Evolutionary conservation across 2,113 vertebrate genomes (phyloP).

Genomic region (Strigops habroptila): DNA sequence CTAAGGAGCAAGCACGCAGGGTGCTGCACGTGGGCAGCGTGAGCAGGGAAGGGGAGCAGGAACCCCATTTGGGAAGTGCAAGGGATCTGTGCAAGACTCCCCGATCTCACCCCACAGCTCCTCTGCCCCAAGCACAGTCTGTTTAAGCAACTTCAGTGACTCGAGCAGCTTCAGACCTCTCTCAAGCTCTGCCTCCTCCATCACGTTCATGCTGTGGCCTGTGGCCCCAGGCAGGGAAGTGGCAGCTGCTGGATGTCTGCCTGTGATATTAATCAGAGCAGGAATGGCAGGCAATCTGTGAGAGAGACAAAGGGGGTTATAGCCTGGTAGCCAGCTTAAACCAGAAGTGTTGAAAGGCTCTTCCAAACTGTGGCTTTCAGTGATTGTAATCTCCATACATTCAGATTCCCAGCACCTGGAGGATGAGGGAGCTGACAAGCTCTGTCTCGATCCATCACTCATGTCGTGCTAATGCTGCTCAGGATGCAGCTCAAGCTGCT

Average conservation of each 20-base stretch:
- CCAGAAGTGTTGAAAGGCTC: background rate
- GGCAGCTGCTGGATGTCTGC: background rate
- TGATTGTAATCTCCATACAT: background rate
- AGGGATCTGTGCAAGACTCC: background rate
- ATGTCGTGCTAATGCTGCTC: accelerated
- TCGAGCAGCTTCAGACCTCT: background rate
- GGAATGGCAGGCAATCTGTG: background rate
- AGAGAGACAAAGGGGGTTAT: background rate
- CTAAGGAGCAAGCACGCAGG: accelerated
- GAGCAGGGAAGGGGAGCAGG: background rate
- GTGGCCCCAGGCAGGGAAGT: background rate
- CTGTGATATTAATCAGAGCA: background rate
- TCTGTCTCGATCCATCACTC: background rate
- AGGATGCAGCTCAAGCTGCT: background rate
- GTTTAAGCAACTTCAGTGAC: background rate
- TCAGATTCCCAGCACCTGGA: background rate
- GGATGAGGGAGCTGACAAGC: background rate
- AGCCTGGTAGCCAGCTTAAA: background rate
- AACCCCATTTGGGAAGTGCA: background rate
- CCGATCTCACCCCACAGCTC: background rate
- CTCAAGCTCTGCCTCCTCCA: background rate
- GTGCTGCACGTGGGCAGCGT: background rate
- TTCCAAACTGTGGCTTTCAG: background rate
- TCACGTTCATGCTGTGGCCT: accelerated
- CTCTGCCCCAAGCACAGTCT: background rate